Evolutionary conservation across 2,113 vertebrate genomes (phyloP).

Genomic region (Pedionomus torquatus): DNA sequence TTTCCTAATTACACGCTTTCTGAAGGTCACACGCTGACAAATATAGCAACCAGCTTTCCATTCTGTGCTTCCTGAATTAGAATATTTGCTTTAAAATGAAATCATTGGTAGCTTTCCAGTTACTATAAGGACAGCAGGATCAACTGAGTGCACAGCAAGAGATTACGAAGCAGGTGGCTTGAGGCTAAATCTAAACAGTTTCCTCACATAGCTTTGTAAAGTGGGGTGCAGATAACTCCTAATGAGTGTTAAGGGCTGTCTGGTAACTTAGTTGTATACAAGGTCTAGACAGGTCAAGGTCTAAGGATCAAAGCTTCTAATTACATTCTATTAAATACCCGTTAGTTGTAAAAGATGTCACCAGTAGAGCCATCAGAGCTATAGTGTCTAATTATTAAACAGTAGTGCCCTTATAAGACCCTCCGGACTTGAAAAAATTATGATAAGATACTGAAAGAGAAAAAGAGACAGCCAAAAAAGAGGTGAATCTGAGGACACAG

Average conservation of each 20-base stretch:
- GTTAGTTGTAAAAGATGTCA: conserved; percentile 34
- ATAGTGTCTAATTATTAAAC: conserved; percentile 22
- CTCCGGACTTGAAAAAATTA: conserved; percentile 24
- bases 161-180: conserved; percentile 82
- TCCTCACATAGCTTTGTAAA: conserved; percentile 77
- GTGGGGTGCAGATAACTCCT: conserved; percentile 68
- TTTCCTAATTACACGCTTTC: neutral
- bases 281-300: conserved; percentile 57
- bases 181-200: conserved; percentile 79
- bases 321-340: conserved; percentile 51
- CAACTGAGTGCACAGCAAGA: conserved; percentile 72
- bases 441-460: neutral
- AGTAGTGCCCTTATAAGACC: conserved; percentile 23
- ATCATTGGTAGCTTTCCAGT: conserved; percentile 60
- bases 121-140: conserved; percentile 65
- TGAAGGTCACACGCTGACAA: neutral
- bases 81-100: conserved; percentile 66
- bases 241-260: conserved; percentile 67
- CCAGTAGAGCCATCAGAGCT: neutral
- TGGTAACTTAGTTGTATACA: conserved; percentile 43
- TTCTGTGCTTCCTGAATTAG: neutral
- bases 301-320: conserved; percentile 53
- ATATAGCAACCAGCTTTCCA: neutral
- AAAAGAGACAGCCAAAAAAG: conserved; percentile 32
- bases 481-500: conserved; percentile 67